A percentile compares a stretch with the other conserved stretches of the same genome.
Evolutionary conservation across 2,113 vertebrate species (phyloP).

Genomic region (Neogale vison): DNA sequence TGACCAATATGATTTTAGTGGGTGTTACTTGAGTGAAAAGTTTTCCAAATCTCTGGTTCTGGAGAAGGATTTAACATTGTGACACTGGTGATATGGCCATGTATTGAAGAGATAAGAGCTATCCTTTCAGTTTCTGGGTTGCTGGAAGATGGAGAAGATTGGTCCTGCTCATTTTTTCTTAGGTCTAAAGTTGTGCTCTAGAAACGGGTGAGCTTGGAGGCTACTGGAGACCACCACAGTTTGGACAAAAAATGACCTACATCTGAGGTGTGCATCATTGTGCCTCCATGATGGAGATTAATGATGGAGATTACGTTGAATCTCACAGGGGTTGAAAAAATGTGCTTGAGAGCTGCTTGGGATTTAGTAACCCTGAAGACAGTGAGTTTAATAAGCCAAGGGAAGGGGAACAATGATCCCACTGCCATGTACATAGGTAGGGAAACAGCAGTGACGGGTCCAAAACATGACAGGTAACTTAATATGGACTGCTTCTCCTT

Average conservation of each 20-base stretch:
- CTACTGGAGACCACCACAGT: neutral
- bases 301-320: neutral
- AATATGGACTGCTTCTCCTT: neutral
- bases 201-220: neutral
- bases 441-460: neutral
- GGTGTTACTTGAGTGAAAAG: neutral
- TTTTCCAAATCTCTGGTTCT: neutral
- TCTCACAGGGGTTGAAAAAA: neutral
- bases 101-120: neutral
- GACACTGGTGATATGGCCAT: neutral
- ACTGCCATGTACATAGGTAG: neutral
- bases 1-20: neutral
- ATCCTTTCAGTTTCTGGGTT: neutral
- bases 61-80: neutral
- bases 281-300: neutral
- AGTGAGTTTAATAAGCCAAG: neutral
- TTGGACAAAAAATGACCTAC: neutral
- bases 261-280: neutral
- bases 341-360: neutral
- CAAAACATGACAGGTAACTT: neutral
- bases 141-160: neutral
- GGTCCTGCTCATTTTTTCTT: neutral
- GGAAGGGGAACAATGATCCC: neutral
- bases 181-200: neutral
- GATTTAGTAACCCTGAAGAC: neutral